Base-by-base conservation (phyloP, 2,797 vertebrate genomes). In the Poecilia velifera region DNA sequence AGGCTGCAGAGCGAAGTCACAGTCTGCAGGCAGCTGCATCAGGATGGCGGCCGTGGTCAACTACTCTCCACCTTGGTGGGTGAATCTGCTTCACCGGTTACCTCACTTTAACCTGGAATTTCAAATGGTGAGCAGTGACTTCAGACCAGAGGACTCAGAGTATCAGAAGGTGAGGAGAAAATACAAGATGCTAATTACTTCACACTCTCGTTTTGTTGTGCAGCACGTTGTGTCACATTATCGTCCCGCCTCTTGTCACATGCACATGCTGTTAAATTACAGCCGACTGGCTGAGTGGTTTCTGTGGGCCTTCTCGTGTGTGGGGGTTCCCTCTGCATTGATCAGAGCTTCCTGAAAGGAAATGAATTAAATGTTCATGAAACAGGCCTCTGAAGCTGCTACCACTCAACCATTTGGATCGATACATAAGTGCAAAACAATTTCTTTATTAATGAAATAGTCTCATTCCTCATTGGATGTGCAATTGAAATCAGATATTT, bases 61-160 rank as follows among this genome's bases (percentile, higher is more conserved):
- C 94, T 98, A 98, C 90, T 95, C 96, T 80, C 97, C 98, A 10
- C 97, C 97, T 10, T 98, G 98, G 98, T 98, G 98, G 98, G 97
- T 97, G 86, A 98, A 93, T 90, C 96, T 98, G 53, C 96, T 98
- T 80, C 98, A 98, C 94, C 96, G 97, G 83, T 91, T 98, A 87
- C 98, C 98, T 76, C 98, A 97, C 89, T 94, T 98, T 93, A 96
- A 96, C 95, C 93, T 98, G 28, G 96, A 96, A 73, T 97, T 98
- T 92, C 97, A 98, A 91, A 78, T 93, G 73, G 96, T 97, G 84
- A 95, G 94, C 93, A 96, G 96, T 49, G 97, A 96, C 88, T 98
- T 98, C 94, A 96, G 95, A 55, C 97, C 97, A 0, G 96, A 98
- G 88, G 97, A 98, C 88, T 79, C 95, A 0, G 96, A 97, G 80